Evolutionary conservation across 2,888 invertebrate species (phyloP).

Genomic region (Pterobdella sp.): DNA sequence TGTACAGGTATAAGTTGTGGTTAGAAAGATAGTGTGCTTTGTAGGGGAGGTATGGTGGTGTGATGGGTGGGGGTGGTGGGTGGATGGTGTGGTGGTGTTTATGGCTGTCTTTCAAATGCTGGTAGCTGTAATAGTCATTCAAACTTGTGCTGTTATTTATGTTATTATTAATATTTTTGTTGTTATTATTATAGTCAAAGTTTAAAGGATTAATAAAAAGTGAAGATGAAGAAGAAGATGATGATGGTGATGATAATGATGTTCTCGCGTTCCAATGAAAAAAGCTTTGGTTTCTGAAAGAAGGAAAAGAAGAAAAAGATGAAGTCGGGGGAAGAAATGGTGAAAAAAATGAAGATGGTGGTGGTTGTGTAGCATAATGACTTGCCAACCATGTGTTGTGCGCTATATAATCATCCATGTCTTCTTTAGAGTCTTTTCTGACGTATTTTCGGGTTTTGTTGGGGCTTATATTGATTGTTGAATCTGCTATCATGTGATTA

Average conservation of each 20-base stretch:
- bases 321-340: background rate
- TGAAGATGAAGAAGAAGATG: constrained; percentile 18
- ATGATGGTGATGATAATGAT: constrained; percentile 7
- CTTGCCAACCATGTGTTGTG: background rate
- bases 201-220: background rate
- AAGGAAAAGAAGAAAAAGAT: background rate
- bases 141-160: too few species aligned
- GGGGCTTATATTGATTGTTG: too few species aligned
- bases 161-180: background rate
- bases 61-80: background rate
- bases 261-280: background rate
- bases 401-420: background rate
- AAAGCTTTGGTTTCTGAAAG: background rate
- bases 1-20: constrained; percentile 2
- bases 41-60: background rate
- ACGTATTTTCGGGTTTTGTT: too few species aligned
- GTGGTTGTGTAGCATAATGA: background rate
- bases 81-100: background rate
- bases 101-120: background rate
- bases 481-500: too few species aligned
- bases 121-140: constrained; percentile 7
- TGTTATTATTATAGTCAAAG: background rate
- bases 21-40: background rate
- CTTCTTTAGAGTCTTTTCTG: background rate
- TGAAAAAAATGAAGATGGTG: background rate